Evolutionary conservation across 2,113 vertebrate genomes (phyloP).

Genomic region (Numida meleagris): DNA sequence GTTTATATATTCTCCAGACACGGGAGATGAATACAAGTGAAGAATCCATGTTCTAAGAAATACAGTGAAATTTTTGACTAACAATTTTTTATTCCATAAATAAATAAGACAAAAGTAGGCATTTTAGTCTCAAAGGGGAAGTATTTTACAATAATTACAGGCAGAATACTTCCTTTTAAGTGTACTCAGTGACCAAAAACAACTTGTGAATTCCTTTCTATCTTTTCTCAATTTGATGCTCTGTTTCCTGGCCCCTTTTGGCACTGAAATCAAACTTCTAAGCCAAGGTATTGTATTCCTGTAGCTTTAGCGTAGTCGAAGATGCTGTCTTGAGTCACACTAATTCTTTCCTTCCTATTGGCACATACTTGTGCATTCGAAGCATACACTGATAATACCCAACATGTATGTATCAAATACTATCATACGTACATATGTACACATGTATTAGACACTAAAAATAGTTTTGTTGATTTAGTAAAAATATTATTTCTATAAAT

Average conservation of each 20-base stretch:
- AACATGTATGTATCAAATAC: background rate
- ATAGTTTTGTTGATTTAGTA: background rate
- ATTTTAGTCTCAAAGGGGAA: background rate
- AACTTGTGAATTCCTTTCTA: background rate
- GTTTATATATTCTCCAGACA: background rate
- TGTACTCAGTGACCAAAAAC: background rate
- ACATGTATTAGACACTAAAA: background rate
- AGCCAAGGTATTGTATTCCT: background rate
- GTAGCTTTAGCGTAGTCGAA: background rate
- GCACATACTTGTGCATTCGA: background rate
- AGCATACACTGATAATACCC: background rate
- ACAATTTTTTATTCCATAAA: background rate
- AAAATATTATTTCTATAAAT: background rate
- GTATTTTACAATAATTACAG: background rate
- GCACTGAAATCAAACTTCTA: background rate
- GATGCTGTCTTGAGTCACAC: background rate
- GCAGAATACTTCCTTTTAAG: background rate
- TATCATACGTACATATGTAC: background rate
- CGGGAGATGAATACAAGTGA: rapidly evolving
- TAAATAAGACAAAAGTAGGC: background rate
- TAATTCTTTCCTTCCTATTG: background rate
- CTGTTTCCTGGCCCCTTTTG: background rate
- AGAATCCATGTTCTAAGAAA: background rate
- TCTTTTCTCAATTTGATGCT: background rate
- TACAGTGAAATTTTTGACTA: background rate